phyloP scores from a whole-genome alignment of 2,113 vertebrate genomes.

The Dicerorhinus sumatrensis region DNA sequence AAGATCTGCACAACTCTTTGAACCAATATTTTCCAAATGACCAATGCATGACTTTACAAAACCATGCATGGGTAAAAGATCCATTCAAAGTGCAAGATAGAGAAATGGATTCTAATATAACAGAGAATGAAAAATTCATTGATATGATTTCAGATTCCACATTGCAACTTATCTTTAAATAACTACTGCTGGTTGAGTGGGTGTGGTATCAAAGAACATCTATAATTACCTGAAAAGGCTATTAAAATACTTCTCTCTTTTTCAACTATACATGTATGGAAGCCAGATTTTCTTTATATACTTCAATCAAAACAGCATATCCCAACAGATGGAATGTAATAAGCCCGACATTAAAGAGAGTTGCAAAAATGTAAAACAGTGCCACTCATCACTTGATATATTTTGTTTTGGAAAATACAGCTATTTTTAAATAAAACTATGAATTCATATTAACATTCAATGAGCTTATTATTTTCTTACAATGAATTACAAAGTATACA shows the following conservation, averaged over 20 bases:
- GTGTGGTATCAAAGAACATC: not conserved
- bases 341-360: not conserved
- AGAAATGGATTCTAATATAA: not conserved
- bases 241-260: not conserved
- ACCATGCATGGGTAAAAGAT: not conserved
- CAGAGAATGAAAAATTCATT: not conserved
- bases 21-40: not conserved
- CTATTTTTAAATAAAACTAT: not conserved
- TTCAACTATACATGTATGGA: not conserved
- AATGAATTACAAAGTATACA: not conserved
- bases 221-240: not conserved
- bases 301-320: not conserved
- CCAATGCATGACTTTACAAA: not conserved
- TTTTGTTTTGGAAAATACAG: conserved; percentile 1
- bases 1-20: not conserved
- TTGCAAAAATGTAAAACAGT: not conserved
- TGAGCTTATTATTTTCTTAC: conserved; percentile 15
- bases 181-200: not conserved
- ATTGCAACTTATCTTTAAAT: not conserved
- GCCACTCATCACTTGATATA: not conserved
- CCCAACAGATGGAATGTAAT: not conserved
- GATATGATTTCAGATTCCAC: not conserved
- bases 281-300: conserved; percentile 26
- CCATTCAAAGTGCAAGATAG: not conserved
- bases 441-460: not conserved